Percentiles rank a stretch among this genome's conserved stretches.
phyloP scores from a whole-genome alignment of 2,797 vertebrate genomes.

The Anabacerthia variegaticeps region DNA sequence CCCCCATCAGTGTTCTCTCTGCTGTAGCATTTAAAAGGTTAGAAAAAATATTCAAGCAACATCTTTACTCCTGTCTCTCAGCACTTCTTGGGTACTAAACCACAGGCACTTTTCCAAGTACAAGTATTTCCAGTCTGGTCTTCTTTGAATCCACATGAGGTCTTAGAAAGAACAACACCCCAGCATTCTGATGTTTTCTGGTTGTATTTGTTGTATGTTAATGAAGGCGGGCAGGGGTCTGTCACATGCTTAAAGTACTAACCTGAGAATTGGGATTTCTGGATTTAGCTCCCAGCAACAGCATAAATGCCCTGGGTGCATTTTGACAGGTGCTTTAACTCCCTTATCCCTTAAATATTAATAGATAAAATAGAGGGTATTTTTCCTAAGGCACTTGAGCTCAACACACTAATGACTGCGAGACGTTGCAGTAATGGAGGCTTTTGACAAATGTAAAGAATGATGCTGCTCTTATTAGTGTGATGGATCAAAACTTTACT shows the following conservation, averaged over 20 bases:
- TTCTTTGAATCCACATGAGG: not conserved
- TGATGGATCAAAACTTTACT: conserved; percentile 55
- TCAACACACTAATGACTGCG: not conserved
- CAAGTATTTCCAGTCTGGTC: not conserved
- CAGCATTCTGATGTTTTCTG: not conserved
- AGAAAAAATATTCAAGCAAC: not conserved
- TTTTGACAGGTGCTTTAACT: conserved; percentile 15
- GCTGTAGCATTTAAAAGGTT: not conserved
- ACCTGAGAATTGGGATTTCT: not conserved
- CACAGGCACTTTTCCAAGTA: not conserved
- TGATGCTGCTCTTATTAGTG: not conserved
- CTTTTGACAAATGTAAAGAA: conserved; percentile 22
- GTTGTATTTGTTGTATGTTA: not conserved
- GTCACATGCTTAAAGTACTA: not conserved
- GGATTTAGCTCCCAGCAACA: not conserved
- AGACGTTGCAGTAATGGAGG: not conserved
- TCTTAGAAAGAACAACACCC: not conserved
- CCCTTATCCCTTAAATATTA: not conserved
- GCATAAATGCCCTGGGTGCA: not conserved
- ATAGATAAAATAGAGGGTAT: not conserved
- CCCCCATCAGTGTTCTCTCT: not conserved
- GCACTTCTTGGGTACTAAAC: not conserved
- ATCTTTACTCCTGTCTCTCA: not conserved
- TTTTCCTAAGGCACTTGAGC: conserved; percentile 24
- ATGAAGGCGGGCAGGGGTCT: not conserved